A percentile compares a stretch with the other conserved stretches of the same genome.
Evolutionary conservation across 2,888 invertebrate genomes (phyloP).

Genomic region (Onchidella celtica): DNA sequence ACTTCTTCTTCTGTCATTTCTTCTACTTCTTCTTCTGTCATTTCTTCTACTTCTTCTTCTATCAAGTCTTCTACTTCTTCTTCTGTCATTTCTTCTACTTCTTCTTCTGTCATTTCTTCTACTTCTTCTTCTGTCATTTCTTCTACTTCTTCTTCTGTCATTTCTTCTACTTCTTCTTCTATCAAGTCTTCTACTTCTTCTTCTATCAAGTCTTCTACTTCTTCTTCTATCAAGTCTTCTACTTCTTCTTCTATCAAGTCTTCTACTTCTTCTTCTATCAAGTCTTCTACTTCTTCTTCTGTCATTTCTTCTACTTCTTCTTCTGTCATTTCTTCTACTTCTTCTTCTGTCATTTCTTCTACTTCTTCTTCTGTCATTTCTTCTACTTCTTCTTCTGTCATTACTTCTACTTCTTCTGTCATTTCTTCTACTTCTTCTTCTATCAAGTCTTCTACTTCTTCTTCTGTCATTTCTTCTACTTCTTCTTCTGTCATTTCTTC

Average conservation of each 20-base stretch:
- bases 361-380: background rate
- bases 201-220: background rate
- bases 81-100: background rate
- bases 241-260: background rate
- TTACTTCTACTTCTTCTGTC: background rate
- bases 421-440: background rate
- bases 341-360: background rate
- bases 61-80: background rate
- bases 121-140: background rate
- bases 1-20: background rate
- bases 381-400: background rate
- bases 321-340: background rate
- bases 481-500: too few species aligned
- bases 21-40: too few species aligned
- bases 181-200: background rate
- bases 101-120: background rate
- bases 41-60: constrained; percentile 5
- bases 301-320: background rate
- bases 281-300: background rate
- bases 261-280: background rate
- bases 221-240: background rate
- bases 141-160: background rate
- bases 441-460: background rate
- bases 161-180: background rate
- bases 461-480: too few species aligned